Evolutionary conservation across 2,113 vertebrate species (phyloP).

Genomic region (Saccopteryx leptura): DNA sequence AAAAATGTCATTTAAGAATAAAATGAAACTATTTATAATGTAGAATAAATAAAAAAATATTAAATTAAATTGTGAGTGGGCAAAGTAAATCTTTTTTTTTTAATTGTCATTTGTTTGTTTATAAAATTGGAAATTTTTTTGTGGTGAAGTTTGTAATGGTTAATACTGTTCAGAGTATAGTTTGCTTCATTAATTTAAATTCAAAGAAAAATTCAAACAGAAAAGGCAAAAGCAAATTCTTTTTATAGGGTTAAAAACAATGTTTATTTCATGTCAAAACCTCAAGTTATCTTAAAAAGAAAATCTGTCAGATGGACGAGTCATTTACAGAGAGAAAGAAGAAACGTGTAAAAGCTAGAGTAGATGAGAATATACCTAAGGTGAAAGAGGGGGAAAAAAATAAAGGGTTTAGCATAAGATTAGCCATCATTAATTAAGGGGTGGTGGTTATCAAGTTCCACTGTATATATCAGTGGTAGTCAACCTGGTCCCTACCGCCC

Average conservation of each 20-base stretch:
- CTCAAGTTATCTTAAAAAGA: not conserved
- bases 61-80: not conserved
- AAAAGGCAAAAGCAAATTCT: not conserved
- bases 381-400: not conserved
- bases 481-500: too few species aligned
- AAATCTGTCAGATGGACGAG: not conserved
- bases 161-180: not conserved
- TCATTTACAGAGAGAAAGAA: not conserved
- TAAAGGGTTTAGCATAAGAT: not conserved
- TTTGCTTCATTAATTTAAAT: not conserved
- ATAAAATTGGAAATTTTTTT: not conserved
- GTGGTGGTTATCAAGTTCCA: not conserved
- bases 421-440: not conserved
- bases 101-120: not conserved
- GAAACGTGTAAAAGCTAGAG: not conserved
- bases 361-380: not conserved
- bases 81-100: not conserved
- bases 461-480: not conserved
- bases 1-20: not conserved
- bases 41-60: not conserved
- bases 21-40: not conserved
- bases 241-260: not conserved
- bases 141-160: not conserved
- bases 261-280: conserved; percentile 45
- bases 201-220: conserved; percentile 31